Base-by-base conservation (phyloP, 1,140 invertebrate genomes). In the Brachionus asplanchnoidis region DNA sequence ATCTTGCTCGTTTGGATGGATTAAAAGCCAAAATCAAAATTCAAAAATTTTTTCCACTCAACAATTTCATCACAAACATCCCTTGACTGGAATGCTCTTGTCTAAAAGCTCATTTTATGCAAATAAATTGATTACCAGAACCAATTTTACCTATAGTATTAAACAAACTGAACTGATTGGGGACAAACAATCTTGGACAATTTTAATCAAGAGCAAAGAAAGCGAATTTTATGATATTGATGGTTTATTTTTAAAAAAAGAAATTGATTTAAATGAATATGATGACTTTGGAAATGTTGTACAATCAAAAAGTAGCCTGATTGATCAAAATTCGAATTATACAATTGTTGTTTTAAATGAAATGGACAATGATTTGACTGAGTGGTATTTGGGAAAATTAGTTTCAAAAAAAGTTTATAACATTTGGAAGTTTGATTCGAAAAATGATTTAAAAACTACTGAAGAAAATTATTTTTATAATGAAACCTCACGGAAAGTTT, bases 1-100 rank as follows among this genome's bases (percentile, higher is more conserved):
- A 65, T 26, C 60, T 7, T 65, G 60, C 12, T 65, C 60, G 23
- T 65, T 65, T 65, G 60, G 17, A 65, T 65, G 60, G 60, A 65
- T 65, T 65, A 65, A 65, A 65, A 65, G 60, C 60, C 60, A 65
- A 26, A 65, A 65, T 65, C 60, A 26, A 65, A 65, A 65, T 65
- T 65, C 60, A 65, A 65, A 65, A 65, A 65, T 65, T 65, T 65
- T 65, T 65, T 65, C 60, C 60, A 65, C 60, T 26, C 8, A 65
- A 65, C 60, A 65, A 65, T 65, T 65, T 65, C 60, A 65, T 65
- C 44, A 65, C 60, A 26, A 65, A 65, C 60, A 65, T 26, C 60
- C 60, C 20, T 26, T 65, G 60, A 65, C 60, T 65, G 60, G 60
- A 65, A 65, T 65, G 60, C 60, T 65, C 60, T 65, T 65, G 23